Conservation (phyloP, 2,888 invertebrate species). For the Drosophila subquinaria region DNA sequence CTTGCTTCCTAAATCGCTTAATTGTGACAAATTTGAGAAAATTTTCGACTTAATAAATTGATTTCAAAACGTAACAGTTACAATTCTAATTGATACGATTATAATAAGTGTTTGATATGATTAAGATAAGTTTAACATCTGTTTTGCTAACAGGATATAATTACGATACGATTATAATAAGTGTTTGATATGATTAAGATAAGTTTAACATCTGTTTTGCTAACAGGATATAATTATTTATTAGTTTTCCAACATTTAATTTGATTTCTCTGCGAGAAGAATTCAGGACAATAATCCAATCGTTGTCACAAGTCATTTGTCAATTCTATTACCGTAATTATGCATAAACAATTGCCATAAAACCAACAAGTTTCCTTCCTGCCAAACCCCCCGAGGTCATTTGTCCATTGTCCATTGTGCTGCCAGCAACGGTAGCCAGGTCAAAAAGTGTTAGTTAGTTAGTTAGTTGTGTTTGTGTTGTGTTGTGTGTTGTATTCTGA, state of each 20-base stretch:
- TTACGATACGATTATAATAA: neutral
- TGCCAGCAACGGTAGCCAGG: conserved; percentile 34
- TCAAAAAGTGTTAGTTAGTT: conserved; percentile 49
- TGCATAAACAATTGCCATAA: conserved; percentile 67
- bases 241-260: neutral
- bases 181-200: neutral
- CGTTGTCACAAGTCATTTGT: conserved; percentile 34
- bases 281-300: conserved; percentile 7
- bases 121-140: neutral
- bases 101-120: too few species aligned
- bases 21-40: too few species aligned
- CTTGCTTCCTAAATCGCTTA: too few species aligned
- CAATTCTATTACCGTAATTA: conserved; percentile 48
- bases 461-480: conserved; percentile 4
- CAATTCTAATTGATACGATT: neutral
- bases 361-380: conserved; percentile 38
- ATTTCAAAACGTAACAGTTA: neutral
- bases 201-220: neutral
- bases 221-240: neutral
- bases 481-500: conserved; percentile 20
- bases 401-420: conserved; percentile 38
- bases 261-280: neutral
- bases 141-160: neutral
- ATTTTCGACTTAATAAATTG: too few species aligned
- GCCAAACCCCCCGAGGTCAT: conserved; percentile 18